Conservation (phyloP, 2,797 vertebrate species). For the Rhynchotus rufescens region DNA sequence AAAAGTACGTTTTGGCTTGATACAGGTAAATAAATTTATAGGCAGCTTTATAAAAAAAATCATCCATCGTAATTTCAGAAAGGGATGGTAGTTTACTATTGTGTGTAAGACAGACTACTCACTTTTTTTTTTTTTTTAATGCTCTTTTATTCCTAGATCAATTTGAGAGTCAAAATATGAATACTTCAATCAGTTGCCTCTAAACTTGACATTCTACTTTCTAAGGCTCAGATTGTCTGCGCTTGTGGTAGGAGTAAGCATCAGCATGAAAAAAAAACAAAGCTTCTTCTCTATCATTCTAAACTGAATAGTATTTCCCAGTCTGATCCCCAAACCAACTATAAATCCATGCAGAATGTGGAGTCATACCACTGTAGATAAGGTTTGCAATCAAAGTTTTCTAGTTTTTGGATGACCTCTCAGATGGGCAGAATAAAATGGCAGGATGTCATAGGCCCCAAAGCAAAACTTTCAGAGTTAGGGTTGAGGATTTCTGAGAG, state of each 20-base stretch:
- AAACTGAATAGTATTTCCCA: background rate
- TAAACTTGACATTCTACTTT: background rate
- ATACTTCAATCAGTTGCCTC: no score
- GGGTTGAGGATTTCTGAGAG: background rate
- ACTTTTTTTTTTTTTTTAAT: background rate
- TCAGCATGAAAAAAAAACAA: background rate
- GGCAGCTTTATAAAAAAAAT: background rate
- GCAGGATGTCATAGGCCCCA: background rate
- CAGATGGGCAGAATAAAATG: background rate
- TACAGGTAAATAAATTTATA: conserved; percentile 7
- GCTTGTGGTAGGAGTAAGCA: background rate
- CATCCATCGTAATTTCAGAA: conserved; percentile 22
- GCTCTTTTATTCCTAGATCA: background rate
- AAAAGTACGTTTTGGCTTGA: conserved; percentile 39
- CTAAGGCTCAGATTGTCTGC: background rate
- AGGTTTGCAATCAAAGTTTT: background rate
- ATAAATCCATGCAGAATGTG: background rate
- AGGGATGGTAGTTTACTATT: background rate
- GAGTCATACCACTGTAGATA: background rate
- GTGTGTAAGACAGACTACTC: background rate
- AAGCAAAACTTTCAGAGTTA: background rate
- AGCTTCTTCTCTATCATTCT: background rate
- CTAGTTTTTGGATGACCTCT: background rate
- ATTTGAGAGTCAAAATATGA: background rate
- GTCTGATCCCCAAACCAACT: background rate